A percentile compares a stretch with the other conserved stretches of the same genome.
phyloP scores from a whole-genome alignment of 2,797 vertebrate species.

The Sparus aurata region DNA sequence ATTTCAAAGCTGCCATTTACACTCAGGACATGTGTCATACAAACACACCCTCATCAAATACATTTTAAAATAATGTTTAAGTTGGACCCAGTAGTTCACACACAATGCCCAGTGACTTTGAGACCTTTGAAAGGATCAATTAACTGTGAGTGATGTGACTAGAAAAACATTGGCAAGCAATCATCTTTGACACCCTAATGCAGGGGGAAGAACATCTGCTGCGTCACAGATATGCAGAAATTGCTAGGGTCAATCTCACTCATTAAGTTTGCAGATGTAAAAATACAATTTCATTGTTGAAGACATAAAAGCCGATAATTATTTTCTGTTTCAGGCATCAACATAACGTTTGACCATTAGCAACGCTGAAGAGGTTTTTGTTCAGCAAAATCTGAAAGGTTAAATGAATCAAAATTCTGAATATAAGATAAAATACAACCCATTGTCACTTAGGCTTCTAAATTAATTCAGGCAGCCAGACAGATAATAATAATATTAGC shows the following conservation, averaged over 20 bases:
- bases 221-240: conserved; percentile 49
- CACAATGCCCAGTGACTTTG: conserved; percentile 49
- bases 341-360: neutral
- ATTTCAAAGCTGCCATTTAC: conserved; percentile 42
- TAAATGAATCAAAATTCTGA: neutral
- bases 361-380: neutral
- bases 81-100: conserved; percentile 22
- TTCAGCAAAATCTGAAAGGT: neutral
- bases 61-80: conserved; percentile 24
- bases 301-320: conserved; percentile 17
- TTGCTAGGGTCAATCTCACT: conserved; percentile 32
- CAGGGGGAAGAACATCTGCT: conserved; percentile 32
- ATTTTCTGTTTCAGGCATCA: conserved; percentile 5
- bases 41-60: conserved; percentile 9
- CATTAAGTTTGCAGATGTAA: conserved; percentile 36
- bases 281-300: conserved; percentile 31
- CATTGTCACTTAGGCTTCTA: neutral
- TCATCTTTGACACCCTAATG: conserved; percentile 79
- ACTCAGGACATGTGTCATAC: conserved; percentile 35
- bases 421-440: neutral
- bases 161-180: conserved; percentile 50
- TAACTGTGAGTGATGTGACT: conserved; percentile 58
- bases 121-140: conserved; percentile 57
- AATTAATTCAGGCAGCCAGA: neutral
- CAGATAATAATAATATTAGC: neutral